These are phyloP conservation scores for Echinometra lucunter DNA, from an alignment of 53 echinoderm and acorn worm species.

Conservation along the genomic window DNA sequence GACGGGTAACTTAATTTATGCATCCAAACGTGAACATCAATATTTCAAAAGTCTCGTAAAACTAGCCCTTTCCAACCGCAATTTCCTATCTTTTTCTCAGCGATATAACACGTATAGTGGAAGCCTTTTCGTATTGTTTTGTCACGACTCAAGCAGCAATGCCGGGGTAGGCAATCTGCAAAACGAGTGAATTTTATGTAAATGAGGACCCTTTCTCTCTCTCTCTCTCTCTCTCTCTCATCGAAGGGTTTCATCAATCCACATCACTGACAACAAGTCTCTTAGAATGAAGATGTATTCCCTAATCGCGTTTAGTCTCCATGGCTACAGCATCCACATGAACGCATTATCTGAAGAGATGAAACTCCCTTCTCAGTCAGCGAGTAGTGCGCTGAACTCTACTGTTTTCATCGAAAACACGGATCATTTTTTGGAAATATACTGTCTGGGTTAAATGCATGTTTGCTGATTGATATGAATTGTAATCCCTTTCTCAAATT, in stretches of 20 bases:
- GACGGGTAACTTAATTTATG: background rate
- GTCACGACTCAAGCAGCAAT: background rate
- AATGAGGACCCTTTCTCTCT: constrained; percentile 43
- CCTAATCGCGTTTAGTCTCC: constrained; percentile 66
- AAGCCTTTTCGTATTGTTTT: background rate
- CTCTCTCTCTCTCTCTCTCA: no score
- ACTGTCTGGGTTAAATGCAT: background rate
- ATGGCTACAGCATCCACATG: constrained; percentile 47
- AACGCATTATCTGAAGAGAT: constrained; percentile 11
- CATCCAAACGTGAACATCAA: background rate
- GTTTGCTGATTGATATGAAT: background rate
- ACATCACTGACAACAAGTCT: constrained; percentile 18
- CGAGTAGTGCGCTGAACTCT: constrained; percentile 55
- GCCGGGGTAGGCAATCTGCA: background rate
- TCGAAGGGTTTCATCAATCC: constrained; percentile 9
- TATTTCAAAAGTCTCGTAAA: background rate
- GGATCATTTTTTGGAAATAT: background rate
- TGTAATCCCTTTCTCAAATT: background rate
- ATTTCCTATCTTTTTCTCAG: background rate
- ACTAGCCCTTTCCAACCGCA: background rate
- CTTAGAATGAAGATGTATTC: constrained; percentile 38
- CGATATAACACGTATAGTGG: background rate
- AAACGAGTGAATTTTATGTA: constrained; percentile 10
- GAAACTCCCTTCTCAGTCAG: background rate
- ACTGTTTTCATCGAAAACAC: constrained; percentile 31